Base-by-base conservation (phyloP, 1,140 invertebrate species). In the Cyclargus thomasi region DNA sequence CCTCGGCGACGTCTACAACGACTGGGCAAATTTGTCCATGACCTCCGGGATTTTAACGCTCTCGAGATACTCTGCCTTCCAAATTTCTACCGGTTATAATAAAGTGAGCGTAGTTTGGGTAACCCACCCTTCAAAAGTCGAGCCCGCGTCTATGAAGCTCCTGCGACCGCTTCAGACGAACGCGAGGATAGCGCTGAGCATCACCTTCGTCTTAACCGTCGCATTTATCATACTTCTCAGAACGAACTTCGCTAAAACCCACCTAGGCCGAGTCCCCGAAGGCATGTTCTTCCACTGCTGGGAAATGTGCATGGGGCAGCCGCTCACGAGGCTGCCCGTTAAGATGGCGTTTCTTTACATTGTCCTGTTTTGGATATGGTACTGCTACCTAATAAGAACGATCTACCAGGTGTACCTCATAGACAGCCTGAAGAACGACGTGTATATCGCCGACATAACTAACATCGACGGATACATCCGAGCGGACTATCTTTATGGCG, bases 1-100 rank as follows among this genome's bases (percentile, higher is more conserved):
- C 2, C 78, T 88, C 0, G 78, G 70, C 23, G 85, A 88, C 18
- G 62, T 87, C 17, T 78, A 83, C 62, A 65, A 82, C 21, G 74
- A 79, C 23, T 65, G 75, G 39, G 86, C 85, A n/a, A 84, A 88
- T 57, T 81, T 88, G 16, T 88, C 86, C 3, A 88, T 88, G 79
- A 85, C 83, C 6, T 88, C 84, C 2, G 80, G 75, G 4, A 77
- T 77, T 29, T 62, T 88, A 17, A 86, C 84, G 0, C 55, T 80
- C 16, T 64, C 75, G 7, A 81, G 82, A 68, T 77, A 75, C 63
- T 70, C 59, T 5, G 55, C 76, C 62, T 88, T 86, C 67, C 76
- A 88, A 76, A 81, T 82, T 57, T 86, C 84, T 2, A 76, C 23
- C 3, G 68, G 72, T 59, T 88, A 88, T 62, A 67, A 73, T 63